Evolutionary conservation across 2,113 vertebrate genomes (phyloP), one percentile per base, ranked within the genome.

Genomic region (Brachirus orientalis): DNA sequence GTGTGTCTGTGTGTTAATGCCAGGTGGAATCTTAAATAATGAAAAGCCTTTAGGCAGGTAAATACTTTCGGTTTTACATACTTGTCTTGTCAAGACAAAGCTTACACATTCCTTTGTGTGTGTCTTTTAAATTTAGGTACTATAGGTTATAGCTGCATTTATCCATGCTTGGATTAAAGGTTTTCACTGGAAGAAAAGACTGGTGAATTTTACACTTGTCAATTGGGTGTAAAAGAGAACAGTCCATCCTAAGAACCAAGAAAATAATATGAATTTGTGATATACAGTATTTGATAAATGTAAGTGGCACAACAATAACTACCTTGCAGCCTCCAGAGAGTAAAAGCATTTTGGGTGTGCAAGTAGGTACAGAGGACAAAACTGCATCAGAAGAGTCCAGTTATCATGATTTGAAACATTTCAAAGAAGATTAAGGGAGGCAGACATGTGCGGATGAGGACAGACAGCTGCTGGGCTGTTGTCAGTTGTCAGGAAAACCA

Each of bases 1-100:
- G 47, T 63, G 33, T 63, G 69, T 51, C 6, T 63, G 11, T 48
- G 40, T 38, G 18, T 58, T n/a, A 10, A 18, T 47, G 9, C n/a
- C 33, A 82, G 60, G 38, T 65, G 3, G 10, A 10, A 63, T 28
- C 36, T 33, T 2, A 0, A 36, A 10, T 10, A 55, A 51, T 35
- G 2, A 14, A 18, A 18, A 33, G n/a, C 50, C 41, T 63, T 16
- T 7, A 73, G 50, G 44, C 40, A 67, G 22, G 54, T 14, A 72
- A 59, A 66, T 20, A 14, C 14, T 16, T 60, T 44, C 17, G 63
- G 20, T 22, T 76, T 74, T 72, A 57, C 56, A 70, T 82, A 60
- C 56, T 41, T 3, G 35, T 72, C 80, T 37, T 75, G 86, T 72
- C 69, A 20, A 6, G 45, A 79, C 72, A 88, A 41, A 79, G 62